Conservation (phyloP, 2,888 invertebrate species). For the Lampropteryx suffumata region DNA sequence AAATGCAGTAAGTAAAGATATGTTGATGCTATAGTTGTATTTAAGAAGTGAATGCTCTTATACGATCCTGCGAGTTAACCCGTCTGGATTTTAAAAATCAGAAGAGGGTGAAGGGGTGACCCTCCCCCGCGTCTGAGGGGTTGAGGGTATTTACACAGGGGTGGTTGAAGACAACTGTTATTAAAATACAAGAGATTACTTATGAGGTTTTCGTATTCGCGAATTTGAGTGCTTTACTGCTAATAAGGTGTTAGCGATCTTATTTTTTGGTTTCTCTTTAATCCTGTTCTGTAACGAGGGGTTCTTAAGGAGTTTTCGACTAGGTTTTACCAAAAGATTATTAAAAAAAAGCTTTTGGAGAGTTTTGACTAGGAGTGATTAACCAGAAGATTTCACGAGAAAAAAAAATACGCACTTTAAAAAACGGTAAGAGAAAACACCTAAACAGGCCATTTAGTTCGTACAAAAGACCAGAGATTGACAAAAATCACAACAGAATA, state of each 20-base stretch:
- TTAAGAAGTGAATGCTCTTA: conserved; percentile 43
- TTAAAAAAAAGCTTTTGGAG: no score
- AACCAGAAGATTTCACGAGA: no score
- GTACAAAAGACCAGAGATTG: no score
- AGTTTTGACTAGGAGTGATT: no score
- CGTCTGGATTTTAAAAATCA: conserved; percentile 78
- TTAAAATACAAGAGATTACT: conserved; percentile 73
- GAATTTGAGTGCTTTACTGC: conserved; percentile 39
- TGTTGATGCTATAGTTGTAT: conserved; percentile 33
- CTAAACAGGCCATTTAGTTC: no score
- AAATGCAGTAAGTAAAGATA: no score
- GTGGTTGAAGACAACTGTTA: conserved; percentile 72
- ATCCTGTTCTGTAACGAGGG: no score
- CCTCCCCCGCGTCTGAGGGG: conserved; percentile 45
- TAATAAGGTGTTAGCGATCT: conserved; percentile 21
- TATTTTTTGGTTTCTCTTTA: neutral
- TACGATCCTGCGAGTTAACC: conserved; percentile 61
- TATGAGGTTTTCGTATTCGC: conserved; percentile 58
- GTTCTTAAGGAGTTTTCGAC: no score
- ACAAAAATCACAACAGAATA: no score
- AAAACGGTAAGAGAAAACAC: no score
- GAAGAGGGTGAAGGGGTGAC: conserved; percentile 49
- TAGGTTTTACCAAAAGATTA: no score
- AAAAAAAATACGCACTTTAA: no score
- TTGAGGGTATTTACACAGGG: conserved; percentile 50